These are phyloP conservation scores for Cydia pomonella DNA, from an alignment of 1,140 invertebrate species.

Conservation along the genomic window DNA sequence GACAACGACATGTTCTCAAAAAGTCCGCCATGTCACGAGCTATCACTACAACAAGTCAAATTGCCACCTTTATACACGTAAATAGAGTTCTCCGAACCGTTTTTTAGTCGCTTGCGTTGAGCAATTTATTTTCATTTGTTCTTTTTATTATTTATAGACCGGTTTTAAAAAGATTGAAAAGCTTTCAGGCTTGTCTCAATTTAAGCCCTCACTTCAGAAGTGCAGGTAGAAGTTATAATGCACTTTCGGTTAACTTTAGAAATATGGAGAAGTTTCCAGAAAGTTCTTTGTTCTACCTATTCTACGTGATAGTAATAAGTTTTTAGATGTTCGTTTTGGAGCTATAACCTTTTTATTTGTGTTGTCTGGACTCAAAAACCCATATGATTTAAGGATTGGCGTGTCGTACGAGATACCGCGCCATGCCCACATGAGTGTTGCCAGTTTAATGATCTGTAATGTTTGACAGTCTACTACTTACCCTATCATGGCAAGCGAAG, in stretches of 20 bases:
- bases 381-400: background rate
- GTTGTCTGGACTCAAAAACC: background rate
- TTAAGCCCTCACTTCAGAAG: conserved; percentile 40
- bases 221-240: conserved; percentile 54
- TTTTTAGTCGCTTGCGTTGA: background rate
- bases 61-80: background rate
- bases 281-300: conserved; percentile 34
- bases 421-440: too few relatives aligned
- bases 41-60: background rate
- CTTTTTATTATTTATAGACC: conserved; percentile 15
- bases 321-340: conserved; percentile 13
- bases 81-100: background rate
- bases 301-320: conserved; percentile 32
- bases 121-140: conserved; percentile 11
- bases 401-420: too few relatives aligned
- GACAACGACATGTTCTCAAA: background rate
- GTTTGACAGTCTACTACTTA: too few relatives aligned
- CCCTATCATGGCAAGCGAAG: too few relatives aligned
- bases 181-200: conserved; percentile 47
- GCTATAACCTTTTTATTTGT: too few relatives aligned
- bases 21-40: background rate
- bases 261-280: conserved; percentile 51
- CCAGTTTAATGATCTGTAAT: too few relatives aligned
- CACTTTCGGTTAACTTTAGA: conserved; percentile 52
- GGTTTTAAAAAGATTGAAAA: conserved; percentile 43